Conservation (phyloP, 2,888 invertebrate species). For the Molorchus minor region DNA sequence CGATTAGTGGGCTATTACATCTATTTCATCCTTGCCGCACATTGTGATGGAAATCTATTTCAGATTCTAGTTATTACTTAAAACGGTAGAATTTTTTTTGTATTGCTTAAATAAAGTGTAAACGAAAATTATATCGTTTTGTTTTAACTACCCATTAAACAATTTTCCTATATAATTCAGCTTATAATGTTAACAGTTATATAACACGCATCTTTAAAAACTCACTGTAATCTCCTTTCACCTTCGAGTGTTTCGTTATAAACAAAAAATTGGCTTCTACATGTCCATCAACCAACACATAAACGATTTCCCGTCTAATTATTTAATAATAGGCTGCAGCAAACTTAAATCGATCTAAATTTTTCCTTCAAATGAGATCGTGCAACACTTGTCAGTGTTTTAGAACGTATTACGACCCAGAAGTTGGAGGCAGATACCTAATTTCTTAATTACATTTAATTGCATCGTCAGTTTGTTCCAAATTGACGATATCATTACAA, state of each 20-base stretch:
- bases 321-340: conserved; percentile 14
- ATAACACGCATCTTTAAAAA: no score
- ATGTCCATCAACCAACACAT: not conserved
- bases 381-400: conserved; percentile 14
- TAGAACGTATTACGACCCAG: conserved; percentile 19
- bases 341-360: conserved; percentile 14
- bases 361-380: conserved; percentile 19
- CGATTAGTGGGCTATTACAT: no score
- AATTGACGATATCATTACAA: conserved; percentile 47
- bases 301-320: conserved; percentile 11
- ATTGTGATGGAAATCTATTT: no score
- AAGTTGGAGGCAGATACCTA: conserved; percentile 31
- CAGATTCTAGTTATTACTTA: no score
- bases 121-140: no score
- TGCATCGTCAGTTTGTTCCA: conserved; percentile 37
- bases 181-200: no score
- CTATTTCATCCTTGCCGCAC: no score
- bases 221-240: conserved; percentile 11
- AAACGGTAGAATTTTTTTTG: no score
- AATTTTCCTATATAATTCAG: no score
- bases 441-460: conserved; percentile 45
- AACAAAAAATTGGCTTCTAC: conserved; percentile 3
- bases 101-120: no score
- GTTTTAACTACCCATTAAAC: no score
- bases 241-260: not conserved